Base-by-base conservation (phyloP, 2,888 invertebrate genomes). In the Branchellion lobata region DNA sequence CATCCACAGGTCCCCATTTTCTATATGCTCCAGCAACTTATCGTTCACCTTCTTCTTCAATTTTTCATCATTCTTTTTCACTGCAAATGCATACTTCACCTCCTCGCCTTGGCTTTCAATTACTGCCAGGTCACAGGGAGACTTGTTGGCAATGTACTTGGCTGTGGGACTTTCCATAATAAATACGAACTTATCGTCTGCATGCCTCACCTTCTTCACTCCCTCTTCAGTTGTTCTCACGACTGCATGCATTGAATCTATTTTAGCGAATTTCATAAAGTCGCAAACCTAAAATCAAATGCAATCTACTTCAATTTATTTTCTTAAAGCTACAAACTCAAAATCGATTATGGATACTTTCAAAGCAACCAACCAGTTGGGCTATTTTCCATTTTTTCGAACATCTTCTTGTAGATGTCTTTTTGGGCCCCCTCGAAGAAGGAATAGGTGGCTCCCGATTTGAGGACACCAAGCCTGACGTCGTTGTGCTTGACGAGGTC, bases 141-240 rank as follows among this genome's bases (percentile, higher is more conserved):
- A 69, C 65, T 83, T 83, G 47, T 82, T 82, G 0, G 83, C 79
- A 29, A 81, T 79, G 81, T 83, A 85, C 71, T 83, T 84, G 0
- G 85, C 85, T 81, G 84, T 84, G n/a, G 82, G 77, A 0, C 84
- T 84, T 79, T 86, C 86, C 73, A 84, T 82, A 76, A 86, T 83
- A 29, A 85, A 82, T 33, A 84, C 85, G 61, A 82, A 84, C 0
- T 82, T 82, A 0, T 72, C 75, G 21, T 33, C 65, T 53, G 34
- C 40, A 3, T 18, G 74, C 3, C 83, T 79, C 1, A 85, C 82
- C 33, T 79, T 79, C 18, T 81, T 29, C 8, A 85, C 80, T 8
- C 84, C 84, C 0, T 83, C 82, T 24, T 80, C 57, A 11, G 83
- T 75, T 11, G 80, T 68, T 8, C 53, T 75, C 1, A 81, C 68